phyloP scores from a whole-genome alignment of 2,113 vertebrate species.

The Macaca mulatta region DNA sequence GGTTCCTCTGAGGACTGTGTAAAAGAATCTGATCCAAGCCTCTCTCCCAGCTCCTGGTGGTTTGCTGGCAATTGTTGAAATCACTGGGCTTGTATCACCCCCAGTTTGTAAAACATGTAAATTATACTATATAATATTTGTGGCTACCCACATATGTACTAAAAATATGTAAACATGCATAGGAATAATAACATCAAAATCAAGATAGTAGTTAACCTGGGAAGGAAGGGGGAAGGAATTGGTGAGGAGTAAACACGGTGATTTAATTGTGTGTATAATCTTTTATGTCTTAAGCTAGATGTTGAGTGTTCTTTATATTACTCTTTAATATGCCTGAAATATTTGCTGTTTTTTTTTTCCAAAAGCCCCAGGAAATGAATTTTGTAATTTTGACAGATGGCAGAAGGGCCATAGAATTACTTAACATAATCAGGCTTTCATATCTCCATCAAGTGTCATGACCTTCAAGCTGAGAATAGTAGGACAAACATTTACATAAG shows the following conservation, averaged over 20 bases:
- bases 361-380: not conserved
- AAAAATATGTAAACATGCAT: not conserved
- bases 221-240: not conserved
- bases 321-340: not conserved
- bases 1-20: not conserved
- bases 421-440: not conserved
- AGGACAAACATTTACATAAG: not conserved
- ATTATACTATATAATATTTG: not conserved
- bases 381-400: not conserved
- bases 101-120: not conserved
- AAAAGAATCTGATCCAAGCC: not conserved
- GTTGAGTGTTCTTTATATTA: not conserved
- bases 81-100: not conserved
- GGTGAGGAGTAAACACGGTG: not conserved
- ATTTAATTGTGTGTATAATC: not conserved
- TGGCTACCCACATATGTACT: not conserved
- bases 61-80: not conserved
- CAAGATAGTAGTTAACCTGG: not conserved
- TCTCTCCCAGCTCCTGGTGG: not conserved
- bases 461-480: not conserved
- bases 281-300: not conserved
- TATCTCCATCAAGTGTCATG: not conserved
- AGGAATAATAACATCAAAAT: not conserved
- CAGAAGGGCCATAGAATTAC: not conserved
- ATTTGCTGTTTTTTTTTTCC: not conserved